Percentiles rank a stretch among this genome's conserved stretches.
These are phyloP conservation scores for Octodon degus DNA, from an alignment of 2,113 vertebrate species.

Conservation along the genomic window DNA sequence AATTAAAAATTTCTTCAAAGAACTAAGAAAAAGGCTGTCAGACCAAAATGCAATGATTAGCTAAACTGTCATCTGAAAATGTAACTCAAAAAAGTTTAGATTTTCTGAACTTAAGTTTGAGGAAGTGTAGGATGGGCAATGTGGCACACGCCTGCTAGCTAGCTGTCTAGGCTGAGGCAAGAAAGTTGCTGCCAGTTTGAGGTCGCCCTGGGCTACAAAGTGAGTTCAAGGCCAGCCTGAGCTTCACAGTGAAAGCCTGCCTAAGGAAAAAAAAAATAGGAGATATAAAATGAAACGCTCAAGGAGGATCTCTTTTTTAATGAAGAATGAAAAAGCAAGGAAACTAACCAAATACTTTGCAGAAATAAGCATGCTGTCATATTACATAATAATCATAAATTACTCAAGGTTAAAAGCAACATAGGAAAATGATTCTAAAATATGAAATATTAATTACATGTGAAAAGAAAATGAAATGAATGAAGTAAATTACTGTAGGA, in stretches of 20 bases:
- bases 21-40: background rate
- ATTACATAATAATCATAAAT: background rate
- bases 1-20: background rate
- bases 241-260: background rate
- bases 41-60: background rate
- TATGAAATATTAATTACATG: background rate
- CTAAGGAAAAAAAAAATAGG: background rate
- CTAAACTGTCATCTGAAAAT: background rate
- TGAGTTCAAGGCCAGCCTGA: background rate
- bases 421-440: conserved; percentile 12
- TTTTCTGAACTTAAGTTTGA: background rate
- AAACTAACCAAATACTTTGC: background rate
- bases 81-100: background rate
- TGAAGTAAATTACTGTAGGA: background rate
- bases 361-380: conserved; percentile 1
- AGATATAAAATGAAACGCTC: conserved; percentile 8
- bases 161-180: background rate
- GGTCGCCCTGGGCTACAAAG: background rate
- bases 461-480: background rate
- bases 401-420: background rate
- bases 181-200: background rate
- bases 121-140: background rate
- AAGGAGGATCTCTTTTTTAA: background rate
- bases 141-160: fast-evolving
- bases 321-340: background rate